Evolutionary conservation across 2,888 invertebrate genomes (phyloP), one percentile per base, ranked within the genome.

Genomic region (Abrostola triplasia): DNA sequence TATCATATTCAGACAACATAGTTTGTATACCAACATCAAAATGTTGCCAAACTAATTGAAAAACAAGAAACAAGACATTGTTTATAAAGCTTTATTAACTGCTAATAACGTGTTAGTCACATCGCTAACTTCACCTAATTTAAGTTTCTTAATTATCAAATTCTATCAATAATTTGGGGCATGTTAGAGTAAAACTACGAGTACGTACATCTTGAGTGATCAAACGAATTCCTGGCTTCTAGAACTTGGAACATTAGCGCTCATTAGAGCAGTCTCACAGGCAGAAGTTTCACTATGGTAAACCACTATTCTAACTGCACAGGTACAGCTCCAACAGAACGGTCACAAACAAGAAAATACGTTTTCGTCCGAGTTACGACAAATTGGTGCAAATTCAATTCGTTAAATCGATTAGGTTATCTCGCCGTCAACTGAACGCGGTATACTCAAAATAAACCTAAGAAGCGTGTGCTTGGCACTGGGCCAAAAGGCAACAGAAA

Each of bases 321-420:
- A 56, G 44, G 64, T 57, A 70, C 9, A 24, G 13, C 13, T 24
- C 13, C 9, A 13, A 47, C 44, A 47, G 24, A 24, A 24, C 44
- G 13, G 44, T 24, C 44, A 13, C 44, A 47, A 47, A 47, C 9
- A 47, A 41, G 6, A n/a, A 11, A 72, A 56, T 51, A 59, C 36
- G 63, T 80, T 76, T 81, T 81, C 73, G 58, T 47, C 58, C 35
- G 50, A 66, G 24, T 58, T 59, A 62, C 59, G 51, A 77, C 54
- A 71, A 78, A 79, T 73, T 76, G 61, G 71, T 79, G 80, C 41
- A 79, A 84, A 85, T 84, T 80, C 76, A 81, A 83, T 82, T 79
- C 67, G 63, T 61, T 76, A 70, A 84, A 84, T 87, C 84, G 84
- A 86, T 88, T 90, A 85, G 89, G 88, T 89, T 90, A 90, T 86